A percentile compares a stretch with the other conserved stretches of the same genome.
Conservation (phyloP, 2,113 vertebrate species). For the Gracilinanus agilis region DNA sequence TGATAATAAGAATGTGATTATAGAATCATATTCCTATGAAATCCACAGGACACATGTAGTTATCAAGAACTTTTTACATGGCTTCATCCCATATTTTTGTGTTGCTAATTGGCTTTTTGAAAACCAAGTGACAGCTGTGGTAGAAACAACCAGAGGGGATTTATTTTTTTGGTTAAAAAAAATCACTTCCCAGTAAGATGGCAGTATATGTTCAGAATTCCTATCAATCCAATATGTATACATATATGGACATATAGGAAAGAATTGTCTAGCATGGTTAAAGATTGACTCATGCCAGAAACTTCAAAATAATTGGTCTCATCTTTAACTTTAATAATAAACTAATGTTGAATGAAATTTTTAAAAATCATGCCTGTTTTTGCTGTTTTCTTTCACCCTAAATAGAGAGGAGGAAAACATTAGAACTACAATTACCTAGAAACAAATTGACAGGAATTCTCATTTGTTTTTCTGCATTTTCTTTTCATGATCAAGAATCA, state of each 20-base stretch:
- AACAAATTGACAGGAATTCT: not conserved
- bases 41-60: constrained; percentile 49
- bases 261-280: not conserved
- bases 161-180: not conserved
- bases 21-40: not conserved
- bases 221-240: not conserved
- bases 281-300: not conserved
- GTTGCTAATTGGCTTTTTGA: not conserved
- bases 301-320: not conserved
- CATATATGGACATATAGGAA: not conserved
- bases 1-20: not conserved
- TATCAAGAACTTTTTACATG: constrained; percentile 61
- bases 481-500: not conserved
- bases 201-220: not conserved
- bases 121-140: not conserved
- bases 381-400: not conserved
- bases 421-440: not conserved
- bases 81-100: constrained; percentile 1
- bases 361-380: not conserved
- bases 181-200: not conserved
- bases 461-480: not conserved
- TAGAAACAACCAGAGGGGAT: not conserved
- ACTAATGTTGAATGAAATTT: not conserved
- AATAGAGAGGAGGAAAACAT: not conserved
- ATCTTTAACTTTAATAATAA: not conserved